Percentiles rank a stretch among this genome's conserved stretches.
phyloP scores from a whole-genome alignment of 92 coral and sea anemone genomes.

The Parazoanthus swiftii region DNA sequence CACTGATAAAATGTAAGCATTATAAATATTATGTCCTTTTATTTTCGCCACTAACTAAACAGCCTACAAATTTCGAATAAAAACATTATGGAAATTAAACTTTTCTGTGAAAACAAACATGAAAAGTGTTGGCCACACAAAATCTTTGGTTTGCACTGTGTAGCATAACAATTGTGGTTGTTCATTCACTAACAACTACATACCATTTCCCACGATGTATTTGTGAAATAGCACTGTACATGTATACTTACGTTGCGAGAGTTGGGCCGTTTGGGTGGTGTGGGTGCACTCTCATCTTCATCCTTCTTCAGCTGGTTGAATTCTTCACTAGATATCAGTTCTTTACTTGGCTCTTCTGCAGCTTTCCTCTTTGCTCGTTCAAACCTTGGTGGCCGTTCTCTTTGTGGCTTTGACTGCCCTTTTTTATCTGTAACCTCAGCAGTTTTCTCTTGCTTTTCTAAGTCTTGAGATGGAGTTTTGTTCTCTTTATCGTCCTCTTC shows the following conservation, averaged over 20 bases:
- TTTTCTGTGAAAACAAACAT: no score
- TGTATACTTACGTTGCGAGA: constrained; percentile 38
- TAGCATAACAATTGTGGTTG: no score
- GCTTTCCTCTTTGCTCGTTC: constrained; percentile 67
- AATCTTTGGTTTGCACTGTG: no score
- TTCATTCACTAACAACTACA: no score
- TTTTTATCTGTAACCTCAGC: constrained; percentile 54
- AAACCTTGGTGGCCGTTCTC: constrained; percentile 79
- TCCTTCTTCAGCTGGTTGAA: constrained; percentile 21
- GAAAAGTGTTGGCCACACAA: no score
- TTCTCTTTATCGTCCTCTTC: constrained; percentile 46
- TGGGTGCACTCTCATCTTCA: constrained; percentile 40
- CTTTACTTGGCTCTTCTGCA: constrained; percentile 61
- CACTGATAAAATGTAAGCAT: neutral
- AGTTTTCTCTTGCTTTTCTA: constrained; percentile 46
- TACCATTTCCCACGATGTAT: no score
- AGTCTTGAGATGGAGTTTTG: constrained; percentile 44
- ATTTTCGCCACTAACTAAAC: no score
- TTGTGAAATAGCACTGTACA: no score
- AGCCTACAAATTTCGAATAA: no score
- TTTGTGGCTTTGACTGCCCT: constrained; percentile 74
- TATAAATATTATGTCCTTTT: no score
- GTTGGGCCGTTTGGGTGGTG: constrained; percentile 37
- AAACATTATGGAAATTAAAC: no score
- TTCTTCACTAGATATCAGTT: constrained; percentile 35